phyloP scores from a whole-genome alignment of 2,797 vertebrate genomes.

The Phyllotis vaccarum region DNA sequence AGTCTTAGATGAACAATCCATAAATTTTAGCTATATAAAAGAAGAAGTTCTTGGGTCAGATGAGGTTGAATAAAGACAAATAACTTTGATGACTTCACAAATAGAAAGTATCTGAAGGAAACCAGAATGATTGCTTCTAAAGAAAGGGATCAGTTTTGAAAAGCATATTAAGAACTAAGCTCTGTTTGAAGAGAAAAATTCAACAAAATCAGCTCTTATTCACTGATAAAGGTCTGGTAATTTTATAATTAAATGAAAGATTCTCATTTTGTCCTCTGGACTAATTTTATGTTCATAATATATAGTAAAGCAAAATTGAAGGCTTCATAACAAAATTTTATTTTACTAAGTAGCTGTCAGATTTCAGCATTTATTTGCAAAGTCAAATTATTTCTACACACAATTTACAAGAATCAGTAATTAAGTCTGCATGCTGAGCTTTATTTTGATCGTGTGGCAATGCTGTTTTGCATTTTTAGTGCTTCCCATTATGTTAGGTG shows the following conservation, averaged over 20 bases:
- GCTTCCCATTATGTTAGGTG: conserved; percentile 13
- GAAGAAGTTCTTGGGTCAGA: background rate
- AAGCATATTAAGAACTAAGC: background rate
- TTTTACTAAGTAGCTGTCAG: conserved; percentile 65
- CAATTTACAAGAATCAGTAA: conserved; percentile 45
- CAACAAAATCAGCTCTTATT: background rate
- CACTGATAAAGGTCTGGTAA: background rate
- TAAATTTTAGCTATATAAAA: too few species aligned
- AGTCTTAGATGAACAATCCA: too few species aligned
- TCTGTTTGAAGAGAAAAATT: fast-evolving
- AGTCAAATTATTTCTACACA: conserved; percentile 66
- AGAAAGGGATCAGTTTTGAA: background rate
- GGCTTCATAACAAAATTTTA: conserved; percentile 50
- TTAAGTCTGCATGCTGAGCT: conserved; percentile 36
- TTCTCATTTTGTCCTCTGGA: background rate
- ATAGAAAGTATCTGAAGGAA: background rate
- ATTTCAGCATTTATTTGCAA: conserved; percentile 70
- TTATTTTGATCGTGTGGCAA: conserved; percentile 62
- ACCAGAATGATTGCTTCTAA: background rate
- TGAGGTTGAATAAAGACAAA: background rate
- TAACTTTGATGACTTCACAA: background rate
- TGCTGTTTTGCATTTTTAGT: background rate
- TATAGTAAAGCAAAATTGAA: conserved; percentile 55
- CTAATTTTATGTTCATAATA: conserved; percentile 50
- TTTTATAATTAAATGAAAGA: background rate